Percentiles rank a stretch among this genome's conserved stretches.
phyloP scores from a whole-genome alignment of 2,888 invertebrate genomes.

The Aphodius granarius region DNA sequence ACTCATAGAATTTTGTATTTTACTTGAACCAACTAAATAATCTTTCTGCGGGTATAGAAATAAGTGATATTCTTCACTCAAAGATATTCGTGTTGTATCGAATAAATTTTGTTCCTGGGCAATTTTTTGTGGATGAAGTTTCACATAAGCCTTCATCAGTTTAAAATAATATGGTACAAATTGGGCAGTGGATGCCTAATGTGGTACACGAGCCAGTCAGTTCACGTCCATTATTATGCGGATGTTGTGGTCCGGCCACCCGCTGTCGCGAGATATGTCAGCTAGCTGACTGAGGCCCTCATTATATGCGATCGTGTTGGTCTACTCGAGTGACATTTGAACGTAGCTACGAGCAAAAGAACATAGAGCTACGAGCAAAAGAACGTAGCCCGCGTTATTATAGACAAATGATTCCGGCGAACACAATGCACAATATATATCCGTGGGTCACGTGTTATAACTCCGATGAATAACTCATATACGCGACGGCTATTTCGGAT shows the following conservation, averaged over 20 bases:
- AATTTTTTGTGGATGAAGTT: background rate
- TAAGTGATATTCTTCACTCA: no score
- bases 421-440: conserved; percentile 25
- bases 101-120: no score
- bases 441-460: conserved; percentile 21
- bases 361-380: background rate
- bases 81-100: no score
- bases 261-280: background rate
- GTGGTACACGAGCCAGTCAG: background rate
- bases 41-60: no score
- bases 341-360: background rate
- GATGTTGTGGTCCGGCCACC: background rate
- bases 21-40: no score
- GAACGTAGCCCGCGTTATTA: conserved; percentile 23
- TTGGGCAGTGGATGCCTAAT: background rate
- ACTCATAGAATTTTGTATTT: no score
- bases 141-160: background rate
- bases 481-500: background rate
- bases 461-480: background rate
- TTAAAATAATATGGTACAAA: background rate
- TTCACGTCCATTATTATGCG: background rate
- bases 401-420: conserved; percentile 25
- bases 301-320: background rate
- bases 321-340: background rate
- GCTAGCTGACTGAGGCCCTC: background rate